phyloP scores from a whole-genome alignment of 2,888 invertebrate genomes.

The Cataglyphis albicans region DNA sequence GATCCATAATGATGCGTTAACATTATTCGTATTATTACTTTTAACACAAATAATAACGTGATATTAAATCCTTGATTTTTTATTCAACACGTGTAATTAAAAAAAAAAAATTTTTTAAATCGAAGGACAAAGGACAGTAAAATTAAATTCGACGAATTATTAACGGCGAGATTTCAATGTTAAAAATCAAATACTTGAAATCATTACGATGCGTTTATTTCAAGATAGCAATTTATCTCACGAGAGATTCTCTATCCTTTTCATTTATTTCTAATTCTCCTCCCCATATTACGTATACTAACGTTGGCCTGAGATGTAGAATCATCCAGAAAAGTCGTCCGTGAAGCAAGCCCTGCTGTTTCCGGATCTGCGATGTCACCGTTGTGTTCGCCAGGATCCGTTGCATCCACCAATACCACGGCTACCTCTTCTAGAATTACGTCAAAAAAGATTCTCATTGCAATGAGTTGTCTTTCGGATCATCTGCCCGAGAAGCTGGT shows the following conservation, averaged over 20 bases:
- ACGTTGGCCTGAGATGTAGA: constrained; percentile 81
- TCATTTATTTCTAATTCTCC: constrained; percentile 25
- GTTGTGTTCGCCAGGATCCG: constrained; percentile 80
- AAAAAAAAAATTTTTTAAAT: neutral
- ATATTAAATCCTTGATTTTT: neutral
- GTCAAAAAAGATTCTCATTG: constrained; percentile 81
- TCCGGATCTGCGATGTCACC: constrained; percentile 73
- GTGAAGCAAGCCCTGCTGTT: constrained; percentile 79
- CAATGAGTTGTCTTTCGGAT: constrained; percentile 63
- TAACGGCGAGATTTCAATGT: neutral
- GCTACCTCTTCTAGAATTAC: constrained; percentile 82
- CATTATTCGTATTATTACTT: neutral
- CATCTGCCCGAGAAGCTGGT: constrained; percentile 12
- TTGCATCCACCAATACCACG: constrained; percentile 83
- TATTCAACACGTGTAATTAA: neutral
- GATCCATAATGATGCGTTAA: neutral
- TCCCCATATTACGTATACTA: constrained; percentile 77
- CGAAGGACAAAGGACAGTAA: neutral
- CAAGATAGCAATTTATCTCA: no score
- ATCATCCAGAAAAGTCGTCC: constrained; percentile 80
- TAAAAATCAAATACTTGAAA: no score
- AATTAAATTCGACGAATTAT: neutral
- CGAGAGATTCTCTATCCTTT: neutral
- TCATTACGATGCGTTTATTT: no score
- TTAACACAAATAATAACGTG: constrained; percentile 8